Evolutionary conservation across 2,113 vertebrate genomes (phyloP), one percentile per base, ranked within the genome.

Genomic region (Bos indicus): DNA sequence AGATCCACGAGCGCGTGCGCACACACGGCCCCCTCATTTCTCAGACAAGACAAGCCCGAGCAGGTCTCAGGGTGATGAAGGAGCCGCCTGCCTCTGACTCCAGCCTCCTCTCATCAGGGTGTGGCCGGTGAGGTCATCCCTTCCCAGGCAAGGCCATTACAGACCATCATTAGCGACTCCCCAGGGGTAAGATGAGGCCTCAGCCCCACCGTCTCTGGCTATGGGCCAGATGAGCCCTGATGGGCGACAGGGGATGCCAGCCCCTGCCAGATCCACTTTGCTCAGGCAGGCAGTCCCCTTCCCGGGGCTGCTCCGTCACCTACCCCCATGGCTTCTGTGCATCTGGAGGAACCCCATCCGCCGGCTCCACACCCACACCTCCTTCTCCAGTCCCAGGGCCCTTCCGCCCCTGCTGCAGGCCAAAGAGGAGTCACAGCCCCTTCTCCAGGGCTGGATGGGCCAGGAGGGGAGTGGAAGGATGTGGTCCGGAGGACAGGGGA

Each of bases 111-210:
- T 90, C 85, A 40, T n/a, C 54, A 12, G 56, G 97, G 90, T 17
- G 74, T 2, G 74, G 91, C 87, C 7, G 40, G 90, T 97, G 98
- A 97, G 86, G 88, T 97, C 97, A 97, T 59, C 90, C 57, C 95
- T 91, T 67, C 88, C 36, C 91, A 56, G 89, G 82, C 74, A 25
- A 3, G 26, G 87, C 62, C 80, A 10, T 89, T 88, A 83, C 82
- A 74, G 89, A 64, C 64, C 62, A 40, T 82, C 97, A n/a, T 90
- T 60, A 88, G 81, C 84, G 36, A 59, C 25, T 71, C 67, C 60
- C 57, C 36, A 23, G 46, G 25, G 59, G 43, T 51, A 78, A 80
- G 59, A 67, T 2, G 57, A 91, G 92, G 62, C 56, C 78, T 62
- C 25, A 12, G 51, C 30, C 71, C 57, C 60, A 48, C 15, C 36